These are phyloP conservation scores for Drosophila tanythrix DNA, from an alignment of 2,888 invertebrate species.

Conservation along the genomic window DNA sequence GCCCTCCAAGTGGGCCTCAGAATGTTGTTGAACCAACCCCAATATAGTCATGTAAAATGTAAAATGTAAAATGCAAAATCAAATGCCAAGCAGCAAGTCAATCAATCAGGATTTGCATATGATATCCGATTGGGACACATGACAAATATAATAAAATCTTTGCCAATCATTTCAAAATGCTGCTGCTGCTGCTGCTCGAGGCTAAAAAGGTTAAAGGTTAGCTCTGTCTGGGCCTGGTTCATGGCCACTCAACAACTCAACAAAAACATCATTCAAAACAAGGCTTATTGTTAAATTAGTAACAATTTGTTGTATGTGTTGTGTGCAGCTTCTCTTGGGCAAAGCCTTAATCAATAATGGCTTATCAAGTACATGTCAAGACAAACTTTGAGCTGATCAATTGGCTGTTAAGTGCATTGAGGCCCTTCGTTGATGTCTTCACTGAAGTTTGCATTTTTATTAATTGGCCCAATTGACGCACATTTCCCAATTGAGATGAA, in stretches of 20 bases:
- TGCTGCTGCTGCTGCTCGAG: too few species aligned
- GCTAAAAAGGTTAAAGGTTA: constrained; percentile 37
- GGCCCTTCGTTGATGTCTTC: constrained; percentile 22
- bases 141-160: constrained; percentile 1
- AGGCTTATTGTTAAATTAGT: constrained; percentile 33
- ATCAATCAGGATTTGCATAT: constrained; percentile 66
- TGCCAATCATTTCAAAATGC: constrained; percentile 25
- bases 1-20: constrained; percentile 20
- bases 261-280: constrained; percentile 1
- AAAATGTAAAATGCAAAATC: constrained; percentile 32
- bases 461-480: constrained; percentile 7
- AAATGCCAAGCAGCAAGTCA: constrained; percentile 39
- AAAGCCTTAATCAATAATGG: constrained; percentile 46
- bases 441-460: constrained; percentile 2
- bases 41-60: background rate
- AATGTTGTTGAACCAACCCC: constrained; percentile 17
- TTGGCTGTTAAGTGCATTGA: constrained; percentile 10
- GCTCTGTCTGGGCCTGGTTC: constrained; percentile 19
- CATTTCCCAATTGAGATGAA: constrained; percentile 13
- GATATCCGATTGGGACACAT: constrained; percentile 66
- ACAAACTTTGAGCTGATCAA: constrained; percentile 39
- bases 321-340: constrained; percentile 47
- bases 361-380: constrained; percentile 32
- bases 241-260: constrained; percentile 18
- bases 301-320: constrained; percentile 60